A percentile compares a stretch with the other conserved stretches of the same genome.
Evolutionary conservation across 2,797 vertebrate species (phyloP).

Genomic region (Pangasius krempfi): DNA sequence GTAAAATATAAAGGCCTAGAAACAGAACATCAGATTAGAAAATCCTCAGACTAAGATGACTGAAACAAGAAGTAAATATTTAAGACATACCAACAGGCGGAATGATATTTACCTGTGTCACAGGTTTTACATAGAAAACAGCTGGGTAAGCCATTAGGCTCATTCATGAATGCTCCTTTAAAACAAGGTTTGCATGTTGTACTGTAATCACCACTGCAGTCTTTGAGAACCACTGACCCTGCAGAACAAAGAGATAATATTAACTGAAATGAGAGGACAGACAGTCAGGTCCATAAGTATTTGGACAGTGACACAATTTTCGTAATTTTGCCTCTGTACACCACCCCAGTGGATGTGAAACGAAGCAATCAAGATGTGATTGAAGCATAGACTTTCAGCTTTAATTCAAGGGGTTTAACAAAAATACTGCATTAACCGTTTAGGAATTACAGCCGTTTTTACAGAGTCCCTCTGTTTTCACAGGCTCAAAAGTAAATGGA

Average conservation of each 20-base stretch:
- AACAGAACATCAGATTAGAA: slow-evolving; percentile 26
- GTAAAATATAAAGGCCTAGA: slow-evolving; percentile 44
- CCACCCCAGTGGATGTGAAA: no score
- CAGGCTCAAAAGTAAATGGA: no score
- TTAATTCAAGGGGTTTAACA: no score
- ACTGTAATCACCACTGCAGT: slow-evolving; percentile 29
- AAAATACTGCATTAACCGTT: no score
- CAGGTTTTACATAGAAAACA: slow-evolving; percentile 59
- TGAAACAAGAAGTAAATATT: background rate
- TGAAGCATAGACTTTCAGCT: no score
- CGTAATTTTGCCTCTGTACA: no score
- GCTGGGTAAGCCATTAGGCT: background rate
- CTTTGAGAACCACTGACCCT: slow-evolving; percentile 45
- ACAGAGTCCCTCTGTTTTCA: no score
- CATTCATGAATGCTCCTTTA: slow-evolving; percentile 48
- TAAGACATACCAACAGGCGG: background rate
- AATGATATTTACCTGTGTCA: slow-evolving; percentile 47
- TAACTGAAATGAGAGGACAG: background rate
- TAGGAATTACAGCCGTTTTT: no score
- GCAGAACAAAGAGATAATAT: slow-evolving; percentile 6
- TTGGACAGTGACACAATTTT: no score
- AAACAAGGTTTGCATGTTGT: slow-evolving; percentile 52
- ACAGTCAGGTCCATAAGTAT: no score
- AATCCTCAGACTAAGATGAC: background rate
- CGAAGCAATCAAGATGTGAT: no score